These are phyloP conservation scores for Ciconia maguari DNA, from an alignment of 2,113 vertebrate species.

Conservation along the genomic window DNA sequence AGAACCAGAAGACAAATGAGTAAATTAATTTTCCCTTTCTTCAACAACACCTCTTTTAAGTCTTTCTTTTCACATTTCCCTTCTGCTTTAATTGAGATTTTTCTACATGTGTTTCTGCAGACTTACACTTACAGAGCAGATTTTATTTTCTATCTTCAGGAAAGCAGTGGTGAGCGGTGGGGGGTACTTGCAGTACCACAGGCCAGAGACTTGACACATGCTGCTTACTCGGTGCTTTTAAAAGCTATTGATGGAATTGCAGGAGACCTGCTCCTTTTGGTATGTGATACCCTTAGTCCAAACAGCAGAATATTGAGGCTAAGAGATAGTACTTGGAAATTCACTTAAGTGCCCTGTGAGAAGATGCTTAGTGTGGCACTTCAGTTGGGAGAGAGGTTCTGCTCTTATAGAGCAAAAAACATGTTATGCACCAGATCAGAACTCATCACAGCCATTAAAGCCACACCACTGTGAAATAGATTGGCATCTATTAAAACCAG, in stretches of 20 bases:
- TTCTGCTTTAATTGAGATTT: not conserved
- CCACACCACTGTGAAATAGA: not conserved
- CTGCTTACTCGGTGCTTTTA: rapidly evolving
- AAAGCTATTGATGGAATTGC: not conserved
- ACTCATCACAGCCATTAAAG: rapidly evolving
- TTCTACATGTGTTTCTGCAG: rapidly evolving
- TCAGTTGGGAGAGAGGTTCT: not conserved
- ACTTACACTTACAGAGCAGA: no score
- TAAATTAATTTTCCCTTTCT: not conserved
- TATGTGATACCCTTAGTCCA: rapidly evolving
- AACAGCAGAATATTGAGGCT: rapidly evolving
- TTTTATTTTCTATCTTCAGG: not conserved
- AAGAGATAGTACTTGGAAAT: not conserved
- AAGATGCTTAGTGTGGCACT: rapidly evolving
- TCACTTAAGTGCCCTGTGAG: rapidly evolving
- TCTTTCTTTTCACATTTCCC: rapidly evolving
- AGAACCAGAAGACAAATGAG: not conserved
- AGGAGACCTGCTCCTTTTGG: not conserved
- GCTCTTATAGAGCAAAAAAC: not conserved
- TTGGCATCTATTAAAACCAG: rapidly evolving
- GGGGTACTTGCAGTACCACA: rapidly evolving
- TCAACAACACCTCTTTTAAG: not conserved
- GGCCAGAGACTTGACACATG: rapidly evolving
- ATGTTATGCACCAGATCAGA: rapidly evolving
- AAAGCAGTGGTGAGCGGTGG: rapidly evolving